Evolutionary conservation across 2,888 invertebrate genomes (phyloP).

Genomic region (Noctua fimbriata): DNA sequence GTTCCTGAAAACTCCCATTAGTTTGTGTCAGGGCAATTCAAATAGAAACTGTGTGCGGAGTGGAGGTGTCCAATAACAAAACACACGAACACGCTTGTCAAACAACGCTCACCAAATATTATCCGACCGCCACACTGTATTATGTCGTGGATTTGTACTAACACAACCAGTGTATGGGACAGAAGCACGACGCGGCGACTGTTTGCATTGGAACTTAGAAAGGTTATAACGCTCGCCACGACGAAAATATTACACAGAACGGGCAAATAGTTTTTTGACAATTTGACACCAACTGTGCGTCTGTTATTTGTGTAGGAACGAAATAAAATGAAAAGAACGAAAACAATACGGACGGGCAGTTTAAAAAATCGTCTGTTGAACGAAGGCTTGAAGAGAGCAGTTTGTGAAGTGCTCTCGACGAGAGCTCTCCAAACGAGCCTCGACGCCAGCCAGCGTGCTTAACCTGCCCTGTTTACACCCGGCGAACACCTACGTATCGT

Average conservation of each 20-base stretch:
- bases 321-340: conserved; percentile 70
- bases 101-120: conserved; percentile 88
- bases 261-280: conserved; percentile 66
- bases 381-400: conserved; percentile 83
- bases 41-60: conserved; percentile 85
- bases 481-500: conserved; percentile 74
- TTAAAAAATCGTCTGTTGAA: conserved; percentile 81
- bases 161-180: conserved; percentile 79
- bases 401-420: conserved; percentile 81
- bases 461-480: conserved; percentile 83
- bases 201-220: conserved; percentile 84
- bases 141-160: conserved; percentile 86
- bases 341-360: conserved; percentile 76
- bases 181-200: conserved; percentile 78
- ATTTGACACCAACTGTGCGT: conserved; percentile 63
- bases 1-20: conserved; percentile 81
- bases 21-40: conserved; percentile 82
- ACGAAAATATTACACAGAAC: conserved; percentile 72
- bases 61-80: conserved; percentile 89
- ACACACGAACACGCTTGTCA: conserved; percentile 88
- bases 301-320: conserved; percentile 66
- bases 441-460: conserved; percentile 77
- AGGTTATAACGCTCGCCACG: conserved; percentile 73
- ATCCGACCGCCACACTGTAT: conserved; percentile 84
- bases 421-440: conserved; percentile 81